Base-by-base conservation (phyloP, 2,797 vertebrate genomes). In the Pseudochirops cupreus region DNA sequence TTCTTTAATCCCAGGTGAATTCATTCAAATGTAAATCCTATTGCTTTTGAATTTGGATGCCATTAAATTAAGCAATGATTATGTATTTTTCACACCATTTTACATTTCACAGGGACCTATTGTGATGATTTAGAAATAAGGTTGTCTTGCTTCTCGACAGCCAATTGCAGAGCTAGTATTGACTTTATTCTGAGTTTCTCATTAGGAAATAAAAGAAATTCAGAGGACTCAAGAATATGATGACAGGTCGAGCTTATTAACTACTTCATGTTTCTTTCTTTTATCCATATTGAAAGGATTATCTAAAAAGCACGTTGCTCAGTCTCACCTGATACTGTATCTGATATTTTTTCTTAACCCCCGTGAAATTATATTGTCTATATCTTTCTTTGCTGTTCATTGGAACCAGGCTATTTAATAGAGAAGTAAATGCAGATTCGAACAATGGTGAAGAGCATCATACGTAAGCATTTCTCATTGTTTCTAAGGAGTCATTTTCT, bases 331-430 rank as follows among this genome's bases (percentile, higher is more conserved):
- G 14, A 14, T 82, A n/a, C 13, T 39, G 12, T 57, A 31, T 59
- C 59, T 56, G 46, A 0, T 11, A 50, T 91, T 24, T 93, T 91
- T 93, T 28, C 14, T 46, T 92, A 28, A 91, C 54, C 50, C 54
- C 52, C 54, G n/a, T 57, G 46, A 39, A 1, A 58, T 92, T 46
- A 5, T 6, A 10, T 12, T 91, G 31, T 28, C 0, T n/a, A 31
- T 74, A 93, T 92, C n/a, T 46, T 94, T 3, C 93, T 74, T 94
- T 59, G 13, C 53, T 94, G 1, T 94, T 74, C 90, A 62, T 82
- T 92, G 1, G 91, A 92, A 53, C 90, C 56, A 13, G 93, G 21
- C 28, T 62, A 82, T 67, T 93, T 82, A 14, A 28, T 94, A 39
- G 82, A 95, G 91, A 92, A 91, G 4, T 91, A 31, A 11, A 56